These are phyloP conservation scores for Gymnoscelis rufifasciata DNA, from an alignment of 2,888 invertebrate genomes.

Conservation along the genomic window DNA sequence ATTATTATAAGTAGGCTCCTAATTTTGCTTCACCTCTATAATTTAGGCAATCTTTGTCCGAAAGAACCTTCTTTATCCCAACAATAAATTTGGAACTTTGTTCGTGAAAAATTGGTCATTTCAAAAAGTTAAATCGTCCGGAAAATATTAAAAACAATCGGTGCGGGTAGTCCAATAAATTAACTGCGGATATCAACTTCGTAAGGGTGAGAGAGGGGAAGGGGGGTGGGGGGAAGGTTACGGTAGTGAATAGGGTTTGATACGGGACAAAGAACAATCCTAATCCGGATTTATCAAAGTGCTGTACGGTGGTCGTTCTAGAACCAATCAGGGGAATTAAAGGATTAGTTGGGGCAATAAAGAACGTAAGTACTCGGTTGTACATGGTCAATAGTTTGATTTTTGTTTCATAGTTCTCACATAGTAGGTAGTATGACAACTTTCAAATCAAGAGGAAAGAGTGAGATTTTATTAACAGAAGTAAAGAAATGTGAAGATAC, in stretches of 20 bases:
- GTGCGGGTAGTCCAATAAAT: slow-evolving; percentile 41
- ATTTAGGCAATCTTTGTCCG: slow-evolving; percentile 10
- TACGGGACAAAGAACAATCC: slow-evolving; percentile 44
- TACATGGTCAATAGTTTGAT: no score
- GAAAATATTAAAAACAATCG: slow-evolving; percentile 34
- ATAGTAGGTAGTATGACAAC: no score
- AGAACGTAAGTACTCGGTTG: neutral
- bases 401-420: no score
- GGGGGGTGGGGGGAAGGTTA: neutral
- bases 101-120: slow-evolving; percentile 28
- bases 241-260: neutral
- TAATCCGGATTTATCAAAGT: slow-evolving; percentile 59
- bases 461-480: no score
- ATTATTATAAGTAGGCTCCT: no score
- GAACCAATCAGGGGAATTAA: slow-evolving; percentile 51
- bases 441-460: no score
- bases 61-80: slow-evolving; percentile 24
- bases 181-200: slow-evolving; percentile 46
- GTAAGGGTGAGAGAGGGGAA: slow-evolving; percentile 3
- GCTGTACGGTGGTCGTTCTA: slow-evolving; percentile 25
- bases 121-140: slow-evolving; percentile 29
- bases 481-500: no score
- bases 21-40: no score
- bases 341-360: slow-evolving; percentile 1
- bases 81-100: slow-evolving; percentile 29